Evolutionary conservation across 1,140 invertebrate genomes (phyloP).

Genomic region (Leptopilina boulardi): DNA sequence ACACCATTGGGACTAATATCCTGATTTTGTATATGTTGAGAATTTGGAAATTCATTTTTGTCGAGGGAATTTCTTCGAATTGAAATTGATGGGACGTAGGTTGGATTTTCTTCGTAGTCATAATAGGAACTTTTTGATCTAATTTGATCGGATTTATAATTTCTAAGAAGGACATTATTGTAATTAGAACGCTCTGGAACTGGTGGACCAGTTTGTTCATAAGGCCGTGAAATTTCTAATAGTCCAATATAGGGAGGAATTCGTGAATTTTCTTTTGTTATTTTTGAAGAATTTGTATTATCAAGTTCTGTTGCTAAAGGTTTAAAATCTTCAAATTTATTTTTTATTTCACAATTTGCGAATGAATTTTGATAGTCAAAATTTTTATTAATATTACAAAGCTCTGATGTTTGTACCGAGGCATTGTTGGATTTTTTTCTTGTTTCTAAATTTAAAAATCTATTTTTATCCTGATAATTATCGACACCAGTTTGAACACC

Average conservation of each 20-base stretch:
- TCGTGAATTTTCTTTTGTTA: not conserved
- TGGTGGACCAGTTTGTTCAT: not conserved
- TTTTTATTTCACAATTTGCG: no score
- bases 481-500: constrained; percentile 48
- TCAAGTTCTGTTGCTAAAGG: no score
- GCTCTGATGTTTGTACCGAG: constrained; percentile 56
- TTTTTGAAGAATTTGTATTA: not conserved
- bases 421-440: constrained; percentile 56
- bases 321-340: no score
- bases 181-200: not conserved
- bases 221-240: not conserved
- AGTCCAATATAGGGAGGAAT: not conserved
- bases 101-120: constrained; percentile 27
- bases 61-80: constrained; percentile 8
- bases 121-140: constrained; percentile 21
- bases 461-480: not conserved
- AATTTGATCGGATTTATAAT: not conserved
- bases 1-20: constrained; percentile 70
- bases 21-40: constrained; percentile 70
- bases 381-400: not conserved
- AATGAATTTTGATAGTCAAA: not conserved
- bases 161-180: not conserved
- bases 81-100: constrained; percentile 33
- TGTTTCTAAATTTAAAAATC: constrained; percentile 25
- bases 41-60: constrained; percentile 39